phyloP scores from a whole-genome alignment of 37 sponge, comb jelly and placozoan genomes.

The Cladorhizidae sp. region DNA sequence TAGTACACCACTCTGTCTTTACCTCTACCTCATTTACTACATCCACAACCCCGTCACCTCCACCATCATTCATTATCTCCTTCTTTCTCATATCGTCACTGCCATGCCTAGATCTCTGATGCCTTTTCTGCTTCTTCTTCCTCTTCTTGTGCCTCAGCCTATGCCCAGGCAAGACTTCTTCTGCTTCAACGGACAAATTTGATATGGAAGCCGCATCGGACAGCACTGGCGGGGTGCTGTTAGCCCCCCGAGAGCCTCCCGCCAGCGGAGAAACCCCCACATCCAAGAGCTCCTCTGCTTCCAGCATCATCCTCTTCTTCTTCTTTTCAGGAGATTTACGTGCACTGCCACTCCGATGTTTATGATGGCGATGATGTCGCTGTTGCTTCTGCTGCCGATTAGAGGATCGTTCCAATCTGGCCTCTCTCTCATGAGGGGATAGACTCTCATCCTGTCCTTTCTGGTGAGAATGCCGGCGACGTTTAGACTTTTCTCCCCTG shows the following conservation, averaged over 20 bases:
- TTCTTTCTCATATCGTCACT: too few species aligned
- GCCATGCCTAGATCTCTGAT: too few species aligned
- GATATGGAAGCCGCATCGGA: too few species aligned
- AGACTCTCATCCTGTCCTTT: conserved; percentile 10
- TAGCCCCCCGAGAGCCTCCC: too few species aligned
- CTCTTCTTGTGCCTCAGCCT: conserved; percentile 8
- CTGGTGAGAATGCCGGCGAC: conserved; percentile 4
- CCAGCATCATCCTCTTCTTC: neutral
- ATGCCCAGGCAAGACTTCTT: neutral
- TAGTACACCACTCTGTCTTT: too few species aligned
- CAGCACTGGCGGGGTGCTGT: too few species aligned
- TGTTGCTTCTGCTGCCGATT: neutral
- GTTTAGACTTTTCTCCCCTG: conserved; percentile 4
- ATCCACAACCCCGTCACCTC: too few species aligned
- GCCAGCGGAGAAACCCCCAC: neutral
- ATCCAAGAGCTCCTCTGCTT: neutral
- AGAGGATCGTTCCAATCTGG: neutral
- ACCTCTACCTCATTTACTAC: too few species aligned
- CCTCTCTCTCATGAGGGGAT: neutral
- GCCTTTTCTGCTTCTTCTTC: neutral
- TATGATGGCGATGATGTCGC: neutral
- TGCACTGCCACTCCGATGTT: neutral
- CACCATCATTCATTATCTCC: too few species aligned
- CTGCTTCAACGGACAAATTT: neutral
- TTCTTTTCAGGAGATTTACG: conserved; percentile 1